phyloP scores from a whole-genome alignment of 2,888 invertebrate genomes.

The Cenopis cana region DNA sequence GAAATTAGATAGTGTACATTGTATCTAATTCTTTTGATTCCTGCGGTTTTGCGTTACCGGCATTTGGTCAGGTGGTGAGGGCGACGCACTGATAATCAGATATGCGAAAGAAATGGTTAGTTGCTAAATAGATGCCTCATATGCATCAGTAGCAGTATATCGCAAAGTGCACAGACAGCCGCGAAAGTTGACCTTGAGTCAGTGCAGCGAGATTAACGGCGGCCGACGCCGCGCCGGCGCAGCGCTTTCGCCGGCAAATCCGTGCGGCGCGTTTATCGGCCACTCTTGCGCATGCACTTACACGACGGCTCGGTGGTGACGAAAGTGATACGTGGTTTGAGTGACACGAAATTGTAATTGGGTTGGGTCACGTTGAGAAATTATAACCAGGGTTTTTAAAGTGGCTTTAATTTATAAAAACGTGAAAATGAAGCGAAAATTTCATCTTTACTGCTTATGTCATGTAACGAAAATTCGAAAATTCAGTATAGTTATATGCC shows the following conservation, averaged over 20 bases:
- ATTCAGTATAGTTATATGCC: no score
- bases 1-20: not conserved
- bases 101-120: not conserved
- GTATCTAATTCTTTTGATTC: not conserved
- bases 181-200: slow-evolving; percentile 80
- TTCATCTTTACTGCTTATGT: no score
- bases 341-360: slow-evolving; percentile 20
- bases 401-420: not conserved
- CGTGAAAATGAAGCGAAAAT: no score
- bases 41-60: no score
- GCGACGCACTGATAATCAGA: not conserved
- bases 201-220: slow-evolving; percentile 69
- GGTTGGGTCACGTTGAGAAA: slow-evolving; percentile 8
- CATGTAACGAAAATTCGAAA: no score
- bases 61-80: not conserved
- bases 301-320: slow-evolving; percentile 17
- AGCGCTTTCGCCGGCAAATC: slow-evolving; percentile 70
- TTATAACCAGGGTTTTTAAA: not conserved
- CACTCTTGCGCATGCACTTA: slow-evolving; percentile 29
- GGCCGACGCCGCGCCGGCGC: slow-evolving; percentile 54
- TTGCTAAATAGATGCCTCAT: not conserved
- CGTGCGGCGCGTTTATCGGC: slow-evolving; percentile 9
- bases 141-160: slow-evolving; percentile 46
- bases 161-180: slow-evolving; percentile 55
- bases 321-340: slow-evolving; percentile 24